A percentile compares a stretch with the other conserved stretches of the same genome.
Evolutionary conservation across 2,113 vertebrate genomes (phyloP).

Genomic region (Pterocles burchelli): DNA sequence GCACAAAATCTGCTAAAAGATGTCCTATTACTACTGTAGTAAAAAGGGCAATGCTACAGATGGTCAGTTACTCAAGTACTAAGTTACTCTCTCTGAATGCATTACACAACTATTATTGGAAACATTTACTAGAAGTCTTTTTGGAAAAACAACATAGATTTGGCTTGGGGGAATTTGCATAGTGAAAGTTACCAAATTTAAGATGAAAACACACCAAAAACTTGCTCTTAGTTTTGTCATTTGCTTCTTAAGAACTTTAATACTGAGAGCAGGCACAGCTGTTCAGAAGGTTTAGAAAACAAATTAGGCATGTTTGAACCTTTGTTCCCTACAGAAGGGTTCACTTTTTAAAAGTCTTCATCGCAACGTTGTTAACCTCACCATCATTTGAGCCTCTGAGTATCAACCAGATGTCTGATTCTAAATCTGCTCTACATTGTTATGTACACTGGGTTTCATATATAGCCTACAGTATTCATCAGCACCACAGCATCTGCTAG

Average conservation of each 20-base stretch:
- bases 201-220: not conserved
- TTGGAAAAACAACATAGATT: not conserved
- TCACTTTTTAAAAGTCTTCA: not conserved
- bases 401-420: not conserved
- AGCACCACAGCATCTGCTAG: not conserved
- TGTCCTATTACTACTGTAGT: not conserved
- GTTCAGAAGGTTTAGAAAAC: not conserved
- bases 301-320: not conserved
- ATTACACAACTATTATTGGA: not conserved
- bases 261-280: not conserved
- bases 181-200: not conserved
- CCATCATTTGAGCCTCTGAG: not conserved
- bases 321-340: not conserved
- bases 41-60: not conserved
- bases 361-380: not conserved
- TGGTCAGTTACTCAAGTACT: not conserved
- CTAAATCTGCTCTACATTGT: not conserved
- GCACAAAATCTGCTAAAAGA: not conserved
- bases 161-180: not conserved
- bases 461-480: rapidly evolving
- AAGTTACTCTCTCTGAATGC: not conserved
- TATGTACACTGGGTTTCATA: not conserved
- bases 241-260: not conserved
- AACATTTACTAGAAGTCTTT: not conserved
- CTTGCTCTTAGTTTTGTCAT: not conserved